Base-by-base conservation (phyloP, 2,888 invertebrate genomes). In the Acrobeloides nanus region DNA sequence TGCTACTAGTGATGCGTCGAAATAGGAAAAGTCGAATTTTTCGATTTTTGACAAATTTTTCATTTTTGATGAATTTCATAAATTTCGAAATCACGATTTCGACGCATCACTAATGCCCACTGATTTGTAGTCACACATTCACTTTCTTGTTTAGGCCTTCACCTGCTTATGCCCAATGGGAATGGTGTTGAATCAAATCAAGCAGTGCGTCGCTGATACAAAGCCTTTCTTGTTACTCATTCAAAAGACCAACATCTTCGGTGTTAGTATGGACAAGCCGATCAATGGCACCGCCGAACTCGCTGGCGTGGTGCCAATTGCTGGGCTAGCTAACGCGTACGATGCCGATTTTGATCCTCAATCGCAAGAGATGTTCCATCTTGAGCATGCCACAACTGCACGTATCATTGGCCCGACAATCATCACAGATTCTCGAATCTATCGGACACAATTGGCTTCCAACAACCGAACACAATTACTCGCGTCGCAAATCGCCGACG, bases 311-410 rank as follows among this genome's bases (percentile, higher is more conserved):
- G 64, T 76, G 0, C 76, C 77, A 1, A 58, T 77, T 15, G 68
- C 73, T 8, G 75, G 75, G 5, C 63, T 75, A 26, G 58, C 60
- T 32, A 85, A 86, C 58, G 90, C 88, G 21, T 82, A 84, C 3
- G 87, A 89, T 59, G 80, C 93, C 47, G 93, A 93, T 74, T 95
- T 85, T 74, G 93, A 97, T 74, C 82, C 87, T n/a, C n/a, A n/a
- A n/a, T n/a, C n/a, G n/a, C n/a, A n/a, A n/a, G n/a, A n/a, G n/a
- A n/a, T 69, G 48, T 70, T 60, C 77, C 92, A 73, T 41, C 50
- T 74, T 48, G 73, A 74, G 50, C 71, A 70, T 46, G 51, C 61
- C 4, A 63, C 66, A n/a, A 57, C 57, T 38, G 68, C 66, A 2
- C 57, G 67, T n/a, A 55, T 63, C 5, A 53, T 69, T 26, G 55